Evolutionary conservation across 2,888 invertebrate genomes (phyloP).

Genomic region (Noctua janthe): DNA sequence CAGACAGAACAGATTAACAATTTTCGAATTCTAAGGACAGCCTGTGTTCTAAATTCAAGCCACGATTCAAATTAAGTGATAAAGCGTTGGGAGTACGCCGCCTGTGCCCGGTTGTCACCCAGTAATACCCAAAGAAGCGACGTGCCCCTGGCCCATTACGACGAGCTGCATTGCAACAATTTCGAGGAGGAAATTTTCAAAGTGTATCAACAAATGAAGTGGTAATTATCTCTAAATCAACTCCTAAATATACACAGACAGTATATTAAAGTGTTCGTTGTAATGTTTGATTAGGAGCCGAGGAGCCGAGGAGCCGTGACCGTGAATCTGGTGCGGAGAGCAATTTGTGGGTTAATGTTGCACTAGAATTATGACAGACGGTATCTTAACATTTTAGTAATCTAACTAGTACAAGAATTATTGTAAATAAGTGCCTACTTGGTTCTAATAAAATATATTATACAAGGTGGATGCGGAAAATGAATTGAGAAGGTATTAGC

Average conservation of each 20-base stretch:
- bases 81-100: conserved; percentile 82
- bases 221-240: conserved; percentile 56
- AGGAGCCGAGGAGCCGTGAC: conserved; percentile 31
- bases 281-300: conserved; percentile 53
- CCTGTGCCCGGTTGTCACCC: conserved; percentile 80
- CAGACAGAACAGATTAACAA: conserved; percentile 75
- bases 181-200: conserved; percentile 60
- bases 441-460: background rate
- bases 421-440: background rate
- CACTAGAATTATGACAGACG: conserved; percentile 27
- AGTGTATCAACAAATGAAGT: conserved; percentile 58
- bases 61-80: conserved; percentile 89
- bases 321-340: conserved; percentile 27
- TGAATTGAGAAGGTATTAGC: too few relatives aligned
- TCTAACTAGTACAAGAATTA: background rate
- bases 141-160: conserved; percentile 72
- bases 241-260: conserved; percentile 39
- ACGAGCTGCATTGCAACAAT: conserved; percentile 69
- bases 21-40: conserved; percentile 74
- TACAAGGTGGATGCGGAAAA: background rate
- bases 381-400: conserved; percentile 8
- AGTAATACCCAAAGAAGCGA: conserved; percentile 77
- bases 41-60: conserved; percentile 80
- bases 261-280: conserved; percentile 34
- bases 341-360: conserved; percentile 38